Percentiles rank a stretch among this genome's conserved stretches.
Evolutionary conservation across 1,140 invertebrate genomes (phyloP).

Genomic region (Solenopsis invicta): DNA sequence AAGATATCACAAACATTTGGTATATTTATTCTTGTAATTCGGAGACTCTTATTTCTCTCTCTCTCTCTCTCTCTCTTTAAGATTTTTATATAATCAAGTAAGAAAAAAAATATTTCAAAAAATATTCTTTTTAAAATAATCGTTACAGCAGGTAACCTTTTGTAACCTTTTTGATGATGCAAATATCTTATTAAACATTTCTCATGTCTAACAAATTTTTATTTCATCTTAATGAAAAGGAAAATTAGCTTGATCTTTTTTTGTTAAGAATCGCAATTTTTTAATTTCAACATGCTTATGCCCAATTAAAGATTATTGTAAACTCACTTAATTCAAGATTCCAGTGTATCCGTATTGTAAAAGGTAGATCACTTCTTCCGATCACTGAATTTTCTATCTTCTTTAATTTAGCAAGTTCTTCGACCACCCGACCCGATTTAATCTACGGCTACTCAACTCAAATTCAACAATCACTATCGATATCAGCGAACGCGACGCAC

Average conservation of each 20-base stretch:
- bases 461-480: neutral
- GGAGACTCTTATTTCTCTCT: neutral
- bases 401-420: neutral
- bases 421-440: neutral
- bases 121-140: conserved; percentile 12
- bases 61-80: neutral
- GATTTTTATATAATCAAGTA: neutral
- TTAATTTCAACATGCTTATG: neutral
- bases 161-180: neutral
- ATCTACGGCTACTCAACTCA: neutral
- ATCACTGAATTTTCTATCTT: conserved; percentile 32
- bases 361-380: conserved; percentile 16
- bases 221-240: neutral
- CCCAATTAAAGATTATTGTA: neutral
- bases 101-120: neutral
- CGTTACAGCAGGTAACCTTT: neutral
- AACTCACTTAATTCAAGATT: conserved; percentile 37
- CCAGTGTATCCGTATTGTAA: conserved; percentile 8
- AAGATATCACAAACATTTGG: neutral
- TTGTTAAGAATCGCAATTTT: neutral
- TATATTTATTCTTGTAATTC: neutral
- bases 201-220: neutral
- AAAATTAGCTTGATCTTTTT: neutral
- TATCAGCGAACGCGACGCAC: neutral
- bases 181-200: neutral